Percentiles rank a stretch among this genome's conserved stretches.
Evolutionary conservation across 2,797 vertebrate species (phyloP).

Genomic region (Macropodus opercularis): DNA sequence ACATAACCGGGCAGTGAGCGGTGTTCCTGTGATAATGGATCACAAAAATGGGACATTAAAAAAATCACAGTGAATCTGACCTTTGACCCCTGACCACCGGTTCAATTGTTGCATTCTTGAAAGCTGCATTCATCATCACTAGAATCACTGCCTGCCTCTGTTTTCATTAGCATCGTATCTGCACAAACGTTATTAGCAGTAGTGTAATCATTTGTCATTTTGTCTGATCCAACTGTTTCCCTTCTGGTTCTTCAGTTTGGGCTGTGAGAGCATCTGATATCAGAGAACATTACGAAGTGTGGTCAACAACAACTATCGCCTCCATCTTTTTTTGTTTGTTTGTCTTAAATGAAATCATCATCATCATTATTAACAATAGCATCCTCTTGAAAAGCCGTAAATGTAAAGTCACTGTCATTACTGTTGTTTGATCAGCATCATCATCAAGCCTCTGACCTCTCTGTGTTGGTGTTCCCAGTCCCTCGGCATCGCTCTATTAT

Average conservation of each 20-base stretch:
- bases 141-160: not conserved
- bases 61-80: no score
- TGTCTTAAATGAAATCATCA: no score
- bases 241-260: not conserved
- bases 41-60: no score
- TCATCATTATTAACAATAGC: no score
- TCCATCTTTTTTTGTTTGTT: not conserved
- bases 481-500: constrained; percentile 35
- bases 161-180: not conserved
- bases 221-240: not conserved
- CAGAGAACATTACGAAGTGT: not conserved
- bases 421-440: not conserved
- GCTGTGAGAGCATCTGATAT: not conserved
- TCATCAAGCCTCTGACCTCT: constrained; percentile 25
- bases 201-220: not conserved
- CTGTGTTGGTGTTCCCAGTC: constrained; percentile 24
- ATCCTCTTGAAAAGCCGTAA: not conserved
- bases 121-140: not conserved
- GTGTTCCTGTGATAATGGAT: no score
- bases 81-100: no score
- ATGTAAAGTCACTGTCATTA: not conserved
- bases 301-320: not conserved
- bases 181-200: not conserved
- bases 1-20: no score
- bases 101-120: no score